phyloP scores from a whole-genome alignment of 1,140 invertebrate genomes.

The Drosophila auraria region DNA sequence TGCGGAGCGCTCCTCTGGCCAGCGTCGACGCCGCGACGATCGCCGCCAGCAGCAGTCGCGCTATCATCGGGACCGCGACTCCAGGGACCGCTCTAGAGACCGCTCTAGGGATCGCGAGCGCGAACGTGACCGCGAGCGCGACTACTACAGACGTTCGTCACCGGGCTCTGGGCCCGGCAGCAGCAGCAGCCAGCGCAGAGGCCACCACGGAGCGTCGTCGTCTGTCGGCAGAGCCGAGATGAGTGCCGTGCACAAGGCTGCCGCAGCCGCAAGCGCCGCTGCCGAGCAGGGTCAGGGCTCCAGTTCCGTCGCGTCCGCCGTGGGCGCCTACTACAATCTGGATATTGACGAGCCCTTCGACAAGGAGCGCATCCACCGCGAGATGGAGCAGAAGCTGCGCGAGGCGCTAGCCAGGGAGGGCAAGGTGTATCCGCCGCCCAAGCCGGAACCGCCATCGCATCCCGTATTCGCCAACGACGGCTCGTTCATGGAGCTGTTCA shows the following conservation, averaged over 20 bases:
- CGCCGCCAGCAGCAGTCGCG: slow-evolving; percentile 35
- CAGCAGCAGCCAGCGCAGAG: slow-evolving; percentile 27
- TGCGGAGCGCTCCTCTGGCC: slow-evolving; percentile 34
- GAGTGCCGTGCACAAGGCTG: slow-evolving; percentile 17
- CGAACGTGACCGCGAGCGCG: slow-evolving; percentile 37
- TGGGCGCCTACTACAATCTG: slow-evolving; percentile 75
- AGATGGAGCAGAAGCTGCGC: slow-evolving; percentile 82
- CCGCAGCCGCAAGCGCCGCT: not conserved
- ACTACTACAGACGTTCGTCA: slow-evolving; percentile 44
- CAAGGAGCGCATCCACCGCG: slow-evolving; percentile 82
- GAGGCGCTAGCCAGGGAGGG: slow-evolving; percentile 77
- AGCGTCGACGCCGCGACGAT: slow-evolving; percentile 39
- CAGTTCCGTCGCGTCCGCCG: slow-evolving; percentile 45
- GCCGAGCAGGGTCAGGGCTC: slow-evolving; percentile 19
- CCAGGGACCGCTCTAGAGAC: slow-evolving; percentile 49
- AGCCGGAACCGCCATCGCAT: slow-evolving; percentile 79
- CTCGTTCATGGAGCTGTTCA: slow-evolving; percentile 95
- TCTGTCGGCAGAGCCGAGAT: slow-evolving; percentile 11
- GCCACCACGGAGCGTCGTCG: not conserved
- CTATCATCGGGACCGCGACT: slow-evolving; percentile 42
- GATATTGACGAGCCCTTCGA: slow-evolving; percentile 79
- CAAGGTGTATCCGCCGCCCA: slow-evolving; percentile 83
- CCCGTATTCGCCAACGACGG: slow-evolving; percentile 93
- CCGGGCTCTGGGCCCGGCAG: slow-evolving; percentile 12
- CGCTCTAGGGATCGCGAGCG: slow-evolving; percentile 45